These are phyloP conservation scores for Mallotus villosus DNA, from an alignment of 2,797 vertebrate species.

Conservation along the genomic window DNA sequence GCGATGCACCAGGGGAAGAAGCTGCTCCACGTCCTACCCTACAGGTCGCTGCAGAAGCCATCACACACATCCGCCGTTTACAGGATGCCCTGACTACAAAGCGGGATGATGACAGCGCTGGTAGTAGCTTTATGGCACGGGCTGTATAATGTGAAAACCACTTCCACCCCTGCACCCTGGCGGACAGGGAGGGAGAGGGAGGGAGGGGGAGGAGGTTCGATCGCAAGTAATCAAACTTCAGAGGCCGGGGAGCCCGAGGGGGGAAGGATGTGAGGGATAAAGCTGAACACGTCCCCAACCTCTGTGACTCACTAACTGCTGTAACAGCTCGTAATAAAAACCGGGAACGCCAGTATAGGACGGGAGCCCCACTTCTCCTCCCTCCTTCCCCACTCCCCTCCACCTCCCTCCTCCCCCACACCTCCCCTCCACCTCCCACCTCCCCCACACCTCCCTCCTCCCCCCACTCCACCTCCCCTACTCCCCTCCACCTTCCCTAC, in stretches of 20 bases:
- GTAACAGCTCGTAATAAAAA: constrained; percentile 51
- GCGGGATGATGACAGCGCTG: constrained; percentile 47
- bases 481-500: neutral
- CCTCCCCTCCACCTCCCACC: too few relatives aligned
- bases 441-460: too few relatives aligned
- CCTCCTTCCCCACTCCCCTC: too few relatives aligned
- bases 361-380: neutral
- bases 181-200: constrained; percentile 7
- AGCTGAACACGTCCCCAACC: constrained; percentile 34
- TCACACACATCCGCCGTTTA: constrained; percentile 42
- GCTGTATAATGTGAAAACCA: constrained; percentile 61
- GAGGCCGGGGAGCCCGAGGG: constrained; percentile 30
- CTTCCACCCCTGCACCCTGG: constrained; percentile 50
- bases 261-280: constrained; percentile 39
- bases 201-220: constrained; percentile 9
- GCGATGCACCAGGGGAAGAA: constrained; percentile 23
- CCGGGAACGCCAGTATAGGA: neutral
- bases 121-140: constrained; percentile 45
- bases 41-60: constrained; percentile 46
- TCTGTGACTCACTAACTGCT: constrained; percentile 41
- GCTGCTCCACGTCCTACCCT: constrained; percentile 24
- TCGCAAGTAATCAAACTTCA: constrained; percentile 46
- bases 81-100: constrained; percentile 50
- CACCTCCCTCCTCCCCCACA: too few relatives aligned
- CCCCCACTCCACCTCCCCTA: too few relatives aligned